Base-by-base conservation (phyloP, 1,140 invertebrate species). In the Diabrotica undecimpunctata region DNA sequence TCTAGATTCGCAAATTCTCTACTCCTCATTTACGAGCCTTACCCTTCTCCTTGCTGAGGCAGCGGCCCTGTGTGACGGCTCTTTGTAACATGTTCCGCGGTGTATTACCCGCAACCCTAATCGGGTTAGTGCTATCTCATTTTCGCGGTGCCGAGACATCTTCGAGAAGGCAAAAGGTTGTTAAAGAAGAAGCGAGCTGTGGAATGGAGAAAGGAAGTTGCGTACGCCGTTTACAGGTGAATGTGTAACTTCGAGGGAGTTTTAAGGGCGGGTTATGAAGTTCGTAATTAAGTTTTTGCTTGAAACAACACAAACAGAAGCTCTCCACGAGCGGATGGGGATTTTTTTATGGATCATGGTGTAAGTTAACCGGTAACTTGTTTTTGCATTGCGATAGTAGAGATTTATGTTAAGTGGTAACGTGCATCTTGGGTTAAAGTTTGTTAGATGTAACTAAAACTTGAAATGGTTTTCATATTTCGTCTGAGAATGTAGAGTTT, bases 51-150 rank as follows among this genome's bases (percentile, higher is more conserved):
- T 46, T 46, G 8, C 41, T 6, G n/a, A 46, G 6, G 41, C 41
- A 8, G 41, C 41, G 41, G 3, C 41, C 6, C 8, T 46, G 41
- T 4, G 4, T 25, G 25, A 25, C 25, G 25, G 25, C 41, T n/a
- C 41, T 46, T 46, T 46, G n/a, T 46, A 46, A 46, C 41, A 46
- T 46, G 41, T 46, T 46, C n/a, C 41, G 41, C n/a, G 41, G 8
- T 46, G 41, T n/a, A 5, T 46, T 8, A n/a, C 41, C 41, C 41
- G 41, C 41, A 46, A 46, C 58, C 58, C 58, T 60, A 60, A 60
- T 60, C 58, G 58, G 38, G 58, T 60, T 60, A 60, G 58, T 60
- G 58, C 58, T 60, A 60, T 60, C 58, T 60, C 58, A 60, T 60
- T 60, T 60, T 60, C 58, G 1, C 58, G 36, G 46, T 60, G 58